Percentiles rank a stretch among this genome's conserved stretches.
Evolutionary conservation across 2,797 vertebrate genomes (phyloP).

Genomic region (Siniperca undulata): DNA sequence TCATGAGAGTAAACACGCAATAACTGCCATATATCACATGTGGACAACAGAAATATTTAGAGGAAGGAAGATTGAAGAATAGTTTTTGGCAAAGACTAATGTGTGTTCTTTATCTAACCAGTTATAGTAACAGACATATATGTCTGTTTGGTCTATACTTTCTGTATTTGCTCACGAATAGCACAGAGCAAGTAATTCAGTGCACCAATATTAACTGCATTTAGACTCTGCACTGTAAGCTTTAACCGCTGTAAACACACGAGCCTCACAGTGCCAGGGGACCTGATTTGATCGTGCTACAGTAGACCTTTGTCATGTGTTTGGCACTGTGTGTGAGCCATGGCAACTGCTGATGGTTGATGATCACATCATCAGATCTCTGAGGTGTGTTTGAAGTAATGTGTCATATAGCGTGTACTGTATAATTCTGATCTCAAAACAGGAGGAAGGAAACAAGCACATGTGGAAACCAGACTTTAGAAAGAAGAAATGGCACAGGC

Average conservation of each 20-base stretch:
- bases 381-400: conserved; percentile 55
- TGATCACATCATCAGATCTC: conserved; percentile 20
- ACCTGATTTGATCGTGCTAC: conserved; percentile 26
- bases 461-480: conserved; percentile 66
- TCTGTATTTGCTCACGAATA: not conserved
- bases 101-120: not conserved
- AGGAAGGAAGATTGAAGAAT: not conserved
- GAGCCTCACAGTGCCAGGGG: not conserved
- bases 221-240: conserved; percentile 53
- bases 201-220: not conserved
- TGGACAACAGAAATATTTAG: not conserved
- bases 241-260: conserved; percentile 14
- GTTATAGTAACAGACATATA: not conserved
- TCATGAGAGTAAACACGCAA: not conserved
- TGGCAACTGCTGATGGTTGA: conserved; percentile 43
- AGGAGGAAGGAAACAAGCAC: conserved; percentile 69
- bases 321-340: conserved; percentile 32
- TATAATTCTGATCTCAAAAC: conserved; percentile 27
- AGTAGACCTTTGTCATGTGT: conserved; percentile 52
- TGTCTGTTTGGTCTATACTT: too few species aligned
- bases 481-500: conserved; percentile 68
- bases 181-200: not conserved
- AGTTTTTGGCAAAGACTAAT: not conserved
- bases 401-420: conserved; percentile 22
- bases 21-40: not conserved